Conservation (phyloP, 2,113 vertebrate genomes). For the Callorhinus ursinus region DNA sequence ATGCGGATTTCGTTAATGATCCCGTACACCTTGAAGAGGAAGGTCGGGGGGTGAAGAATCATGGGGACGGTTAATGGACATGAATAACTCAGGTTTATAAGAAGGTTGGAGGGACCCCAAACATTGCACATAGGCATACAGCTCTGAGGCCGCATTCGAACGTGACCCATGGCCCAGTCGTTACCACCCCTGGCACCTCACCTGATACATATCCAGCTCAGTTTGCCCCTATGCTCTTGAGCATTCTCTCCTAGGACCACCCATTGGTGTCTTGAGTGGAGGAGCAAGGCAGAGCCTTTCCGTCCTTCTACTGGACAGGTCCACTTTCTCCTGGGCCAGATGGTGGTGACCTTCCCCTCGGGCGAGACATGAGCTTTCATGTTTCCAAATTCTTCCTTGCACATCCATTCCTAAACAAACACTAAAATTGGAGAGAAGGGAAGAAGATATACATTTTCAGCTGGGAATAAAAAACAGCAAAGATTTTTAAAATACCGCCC, state of each 20-base stretch:
- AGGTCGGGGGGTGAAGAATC: background rate
- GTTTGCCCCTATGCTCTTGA: background rate
- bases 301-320: rapidly evolving
- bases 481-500: background rate
- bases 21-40: background rate
- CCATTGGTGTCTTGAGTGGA: background rate
- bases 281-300: background rate
- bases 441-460: background rate
- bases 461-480: background rate
- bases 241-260: background rate
- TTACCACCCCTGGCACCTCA: background rate
- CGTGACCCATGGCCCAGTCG: background rate
- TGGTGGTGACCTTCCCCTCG: background rate
- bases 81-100: background rate
- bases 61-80: background rate
- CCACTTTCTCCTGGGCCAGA: background rate
- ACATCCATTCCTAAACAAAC: background rate
- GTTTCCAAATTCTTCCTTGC: background rate
- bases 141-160: background rate
- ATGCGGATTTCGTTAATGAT: background rate
- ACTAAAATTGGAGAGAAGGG: background rate
- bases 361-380: background rate
- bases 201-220: background rate
- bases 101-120: background rate
- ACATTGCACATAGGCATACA: background rate